phyloP scores from a whole-genome alignment of 1,140 invertebrate genomes.

The Drosophila murphyi region DNA sequence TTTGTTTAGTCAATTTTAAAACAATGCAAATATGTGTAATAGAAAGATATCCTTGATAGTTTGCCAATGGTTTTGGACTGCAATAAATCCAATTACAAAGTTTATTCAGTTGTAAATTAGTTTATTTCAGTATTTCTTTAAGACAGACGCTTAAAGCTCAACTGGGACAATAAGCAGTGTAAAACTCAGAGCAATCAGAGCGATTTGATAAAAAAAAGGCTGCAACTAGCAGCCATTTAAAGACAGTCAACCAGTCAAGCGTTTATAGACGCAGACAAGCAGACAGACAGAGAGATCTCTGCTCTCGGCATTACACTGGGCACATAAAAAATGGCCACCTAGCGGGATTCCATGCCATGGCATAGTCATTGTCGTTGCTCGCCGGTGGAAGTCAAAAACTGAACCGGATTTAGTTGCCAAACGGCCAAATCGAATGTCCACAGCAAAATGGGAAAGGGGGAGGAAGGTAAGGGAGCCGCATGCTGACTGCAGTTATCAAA shows the following conservation, averaged over 20 bases:
- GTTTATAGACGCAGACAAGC: slow-evolving; percentile 33
- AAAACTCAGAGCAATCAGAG: slow-evolving; percentile 6
- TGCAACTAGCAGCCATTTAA: slow-evolving; percentile 35
- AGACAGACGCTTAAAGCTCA: neutral
- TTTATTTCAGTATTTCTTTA: too few species aligned
- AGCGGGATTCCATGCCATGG: slow-evolving; percentile 20
- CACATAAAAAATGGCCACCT: slow-evolving; percentile 47
- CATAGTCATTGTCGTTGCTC: slow-evolving; percentile 44
- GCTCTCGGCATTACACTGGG: slow-evolving; percentile 34
- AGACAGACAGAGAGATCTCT: slow-evolving; percentile 25
- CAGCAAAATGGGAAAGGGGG: neutral
- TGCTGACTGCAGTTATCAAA: slow-evolving; percentile 58
- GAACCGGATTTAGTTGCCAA: slow-evolving; percentile 62
- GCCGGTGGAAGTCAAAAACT: slow-evolving; percentile 51
- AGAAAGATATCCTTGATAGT: too few species aligned
- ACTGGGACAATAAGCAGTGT: neutral
- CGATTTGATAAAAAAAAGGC: slow-evolving; percentile 10
- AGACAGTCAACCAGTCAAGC: slow-evolving; percentile 35
- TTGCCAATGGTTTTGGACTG: too few species aligned
- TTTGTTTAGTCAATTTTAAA: too few species aligned
- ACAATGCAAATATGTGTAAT: too few species aligned
- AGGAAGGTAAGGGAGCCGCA: neutral
- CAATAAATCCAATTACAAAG: too few species aligned
- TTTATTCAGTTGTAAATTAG: too few species aligned
- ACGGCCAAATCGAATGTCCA: slow-evolving; percentile 52